These are phyloP conservation scores for Lonchura striata DNA, from an alignment of 2,113 vertebrate genomes.

Conservation along the genomic window DNA sequence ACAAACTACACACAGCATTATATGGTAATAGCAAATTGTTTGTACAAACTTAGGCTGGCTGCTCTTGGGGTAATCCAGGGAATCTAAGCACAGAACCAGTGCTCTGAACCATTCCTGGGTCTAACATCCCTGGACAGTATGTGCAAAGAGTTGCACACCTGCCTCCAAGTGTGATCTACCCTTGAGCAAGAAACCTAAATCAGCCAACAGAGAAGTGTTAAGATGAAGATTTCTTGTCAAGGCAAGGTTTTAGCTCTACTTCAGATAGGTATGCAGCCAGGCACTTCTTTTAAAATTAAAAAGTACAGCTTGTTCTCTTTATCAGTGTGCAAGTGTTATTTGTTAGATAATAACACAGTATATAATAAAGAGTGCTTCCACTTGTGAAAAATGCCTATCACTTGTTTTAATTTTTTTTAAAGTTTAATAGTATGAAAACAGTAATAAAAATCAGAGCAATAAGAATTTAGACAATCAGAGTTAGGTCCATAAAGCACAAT, in stretches of 20 bases:
- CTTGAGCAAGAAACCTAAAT: background rate
- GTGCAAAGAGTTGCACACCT: background rate
- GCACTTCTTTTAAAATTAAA: fast-evolving
- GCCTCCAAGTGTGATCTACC: background rate
- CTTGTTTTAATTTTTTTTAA: too few species aligned
- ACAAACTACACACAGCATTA: background rate
- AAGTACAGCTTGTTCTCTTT: background rate
- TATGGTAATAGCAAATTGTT: background rate
- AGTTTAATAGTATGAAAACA: too few species aligned
- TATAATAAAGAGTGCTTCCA: background rate
- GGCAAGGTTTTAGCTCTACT: background rate
- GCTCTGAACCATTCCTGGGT: background rate
- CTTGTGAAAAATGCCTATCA: too few species aligned
- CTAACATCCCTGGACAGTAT: background rate
- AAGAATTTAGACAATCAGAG: too few species aligned
- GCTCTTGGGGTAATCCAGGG: background rate
- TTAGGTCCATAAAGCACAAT: too few species aligned
- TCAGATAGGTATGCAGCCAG: background rate
- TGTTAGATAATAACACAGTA: background rate
- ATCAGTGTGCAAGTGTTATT: background rate
- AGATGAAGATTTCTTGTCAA: background rate
- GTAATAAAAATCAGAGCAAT: too few species aligned
- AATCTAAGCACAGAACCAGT: background rate
- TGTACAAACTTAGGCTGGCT: background rate
- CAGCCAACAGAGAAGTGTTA: background rate